Conservation (phyloP, 2,888 invertebrate species). For the Andrena bicolor region DNA sequence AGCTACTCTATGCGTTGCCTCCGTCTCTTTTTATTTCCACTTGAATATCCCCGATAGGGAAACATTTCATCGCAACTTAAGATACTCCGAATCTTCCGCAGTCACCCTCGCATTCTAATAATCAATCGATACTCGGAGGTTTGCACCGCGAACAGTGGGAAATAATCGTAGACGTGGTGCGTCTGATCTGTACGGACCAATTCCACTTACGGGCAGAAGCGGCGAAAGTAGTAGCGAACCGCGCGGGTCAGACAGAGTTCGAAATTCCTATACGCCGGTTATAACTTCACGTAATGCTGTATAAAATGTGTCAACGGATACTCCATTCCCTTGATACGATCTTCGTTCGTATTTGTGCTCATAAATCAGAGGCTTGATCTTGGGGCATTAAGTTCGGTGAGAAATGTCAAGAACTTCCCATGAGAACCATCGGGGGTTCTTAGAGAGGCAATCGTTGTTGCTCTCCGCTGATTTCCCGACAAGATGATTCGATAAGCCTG, state of each 20-base stretch:
- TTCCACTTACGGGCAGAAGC: constrained; percentile 5
- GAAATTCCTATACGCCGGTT: constrained; percentile 9
- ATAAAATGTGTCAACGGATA: constrained; percentile 3
- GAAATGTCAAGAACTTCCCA: constrained; percentile 31
- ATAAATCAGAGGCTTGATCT: constrained; percentile 9
- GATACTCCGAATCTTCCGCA: neutral
- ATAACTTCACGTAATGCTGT: constrained; percentile 20
- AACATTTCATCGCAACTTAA: constrained; percentile 9
- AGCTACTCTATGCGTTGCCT: neutral
- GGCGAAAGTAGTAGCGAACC: constrained; percentile 9
- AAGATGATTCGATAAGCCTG: constrained; percentile 78
- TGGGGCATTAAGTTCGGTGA: neutral
- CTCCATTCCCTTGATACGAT: neutral
- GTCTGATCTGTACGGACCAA: constrained; percentile 14
- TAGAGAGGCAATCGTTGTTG: constrained; percentile 40
- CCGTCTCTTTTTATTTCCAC: neutral
- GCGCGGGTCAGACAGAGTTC: constrained; percentile 8
- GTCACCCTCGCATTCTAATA: neutral
- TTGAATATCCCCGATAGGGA: neutral
- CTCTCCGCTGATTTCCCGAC: constrained; percentile 75
- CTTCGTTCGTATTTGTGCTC: neutral
- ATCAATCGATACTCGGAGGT: neutral
- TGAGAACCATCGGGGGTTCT: constrained; percentile 41
- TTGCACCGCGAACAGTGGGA: neutral
- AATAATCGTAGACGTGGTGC: neutral